Base-by-base conservation (phyloP, 64 coral and sea anemone species). In the Stichodactyla helianthus region DNA sequence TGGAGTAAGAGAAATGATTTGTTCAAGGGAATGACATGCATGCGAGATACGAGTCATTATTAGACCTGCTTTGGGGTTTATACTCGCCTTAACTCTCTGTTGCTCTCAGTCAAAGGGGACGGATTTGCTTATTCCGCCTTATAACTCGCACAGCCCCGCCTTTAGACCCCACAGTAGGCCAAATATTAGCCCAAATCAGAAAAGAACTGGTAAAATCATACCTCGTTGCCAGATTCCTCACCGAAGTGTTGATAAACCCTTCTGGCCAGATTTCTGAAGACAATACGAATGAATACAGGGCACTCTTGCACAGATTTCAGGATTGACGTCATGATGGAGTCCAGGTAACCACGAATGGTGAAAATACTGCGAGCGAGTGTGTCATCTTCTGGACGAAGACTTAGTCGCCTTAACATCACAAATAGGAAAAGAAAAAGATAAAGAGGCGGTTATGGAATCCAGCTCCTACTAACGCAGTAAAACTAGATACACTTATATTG, bases 181-280 rank as follows among this genome's bases (percentile, higher is more conserved):
- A 44, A 44, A 44, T 44, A 44, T 44, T 44, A 44, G 35, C 35
- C 35, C 35, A 44, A 44, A 44, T 44, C 35, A 44, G 35, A 44
- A 44, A 31, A 31, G 28, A 31, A 31, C 28, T 31, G 28, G 28
- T 31, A 31, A 31, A 44, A 44, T 44, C 35, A 44, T 44, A 54
- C 52, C 56, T 55, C 31, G 51, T 82, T 54, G 20, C 79, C 52
- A 59, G 52, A 88, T 31, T 82, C 78, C 20, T 88, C 89, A 52
- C 90, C 85, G 71, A 97, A 97, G 51, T 90, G 94, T 26, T 97
- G 91, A 0, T 87, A 88, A 20, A 93, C 94, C 50, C 91, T 77
- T n/a, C 63, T 83, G 52, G 91, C 92, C 54, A 97, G 91, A 57
- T 97, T 97, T 53, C 94, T 89, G 76, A 97, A 97, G 59, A 89